Base-by-base conservation (phyloP, 1,140 invertebrate species). In the Diploscapter pachys region DNA sequence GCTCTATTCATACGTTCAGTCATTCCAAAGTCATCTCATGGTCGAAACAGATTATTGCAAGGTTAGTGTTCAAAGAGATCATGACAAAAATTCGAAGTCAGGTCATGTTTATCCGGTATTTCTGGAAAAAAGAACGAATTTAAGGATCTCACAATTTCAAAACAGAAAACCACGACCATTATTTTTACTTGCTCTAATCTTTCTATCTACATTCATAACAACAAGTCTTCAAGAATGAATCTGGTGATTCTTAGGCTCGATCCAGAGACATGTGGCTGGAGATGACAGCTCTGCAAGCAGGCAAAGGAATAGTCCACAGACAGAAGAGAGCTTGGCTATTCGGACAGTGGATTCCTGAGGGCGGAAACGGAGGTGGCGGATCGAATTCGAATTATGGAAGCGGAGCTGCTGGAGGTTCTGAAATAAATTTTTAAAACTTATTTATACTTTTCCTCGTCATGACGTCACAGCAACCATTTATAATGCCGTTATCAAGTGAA, bases 1-100 rank as follows among this genome's bases (percentile, higher is more conserved):
- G 83, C 80, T 85, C 31, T 85, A 85, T 80, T 86, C 81, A 70
- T 85, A 85, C 72, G 83, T 85, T 9, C 83, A 85, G 68, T 85
- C 82, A 50, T 86, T 85, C 84, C 83, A 85, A 74, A 79, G 75
- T 57, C 83, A 85, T 77, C 65, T 85, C 48, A 82, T 86, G 80
- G 83, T 83, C 50, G 83, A 85, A 68, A 85, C 84, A 53, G 83
- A 85, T 56, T 86, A 82, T 71, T 85, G 83, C 80, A 85, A 84
- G 71, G 81, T 82, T 70, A 64, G 48, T 63, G 49, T 4, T 13
- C 49, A 54, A 6, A 55, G 31, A 31, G 31, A 31, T 31, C 31
- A 1, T 31, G 31, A 31, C 31, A 31, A 31, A 31, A 31, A 31
- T 1, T 31, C 31, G 31, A 31, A 31, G 31, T 31, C 31, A 31